Evolutionary conservation across 2,113 vertebrate species (phyloP), one percentile per base, ranked within the genome.

Genomic region (Mustelus asterias): DNA sequence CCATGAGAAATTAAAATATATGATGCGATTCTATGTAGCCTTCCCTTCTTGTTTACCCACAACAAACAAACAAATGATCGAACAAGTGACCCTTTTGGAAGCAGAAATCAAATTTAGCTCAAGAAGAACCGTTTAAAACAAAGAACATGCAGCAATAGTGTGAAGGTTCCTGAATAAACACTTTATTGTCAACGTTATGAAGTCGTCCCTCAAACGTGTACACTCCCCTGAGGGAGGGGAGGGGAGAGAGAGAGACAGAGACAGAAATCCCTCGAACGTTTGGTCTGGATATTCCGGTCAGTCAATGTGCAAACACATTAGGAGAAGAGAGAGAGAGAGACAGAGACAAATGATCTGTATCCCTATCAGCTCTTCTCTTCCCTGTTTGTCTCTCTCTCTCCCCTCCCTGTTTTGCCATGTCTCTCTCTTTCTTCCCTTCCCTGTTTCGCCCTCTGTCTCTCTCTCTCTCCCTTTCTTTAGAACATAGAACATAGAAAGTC

Each of bases 71-170:
- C 48, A 58, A 8, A 60, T 26, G 24, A 48, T 44, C 69, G 89
- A 93, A 93, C 89, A 93, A 93, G 69, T 29, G 67, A 94, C 67
- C 67, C 37, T 76, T 95, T 95, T 72, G 94, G 41, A 76, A 72
- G 69, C 26, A 29, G 67, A 72, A 95, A 95, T 33, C 94, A 72
- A 76, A 72, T 48, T 54, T 11, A 11, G n/a, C 54, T 54, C 69
- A 95, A 94, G 9, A 18, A n/a, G 37, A 6, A 63, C n/a, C 58
- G 7, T 63, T 63, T 63, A 63, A 7, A 94, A 94, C 33, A 69
- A 54, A 48, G 14, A 10, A 29, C 33, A 6, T 18, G 60, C 94
- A 44, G 10, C 67, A 72, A 95, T 9, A 72, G 72, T 0, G 41
- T 10, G 44, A 44, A 29, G 67, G 93, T 95, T 0, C 44, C n/a